Conservation (phyloP, 2,888 invertebrate species). For the Pristionchus japonicus region DNA sequence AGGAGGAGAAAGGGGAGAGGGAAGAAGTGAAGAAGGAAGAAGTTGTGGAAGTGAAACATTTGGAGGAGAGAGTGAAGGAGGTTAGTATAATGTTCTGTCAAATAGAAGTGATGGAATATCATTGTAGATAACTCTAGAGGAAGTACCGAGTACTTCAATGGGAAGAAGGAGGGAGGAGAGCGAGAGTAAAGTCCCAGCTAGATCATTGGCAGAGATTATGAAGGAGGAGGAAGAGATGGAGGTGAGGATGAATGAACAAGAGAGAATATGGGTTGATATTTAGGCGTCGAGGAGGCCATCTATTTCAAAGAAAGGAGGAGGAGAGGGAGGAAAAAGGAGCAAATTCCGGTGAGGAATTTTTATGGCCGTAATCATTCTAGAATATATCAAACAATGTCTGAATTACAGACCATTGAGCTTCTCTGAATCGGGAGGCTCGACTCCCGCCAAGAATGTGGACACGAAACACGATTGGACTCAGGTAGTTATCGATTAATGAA, state of each 20-base stretch:
- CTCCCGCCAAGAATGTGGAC: neutral
- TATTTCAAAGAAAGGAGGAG: neutral
- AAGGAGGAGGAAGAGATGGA: constrained; percentile 6
- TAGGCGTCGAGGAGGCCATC: neutral
- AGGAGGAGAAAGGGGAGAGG: neutral
- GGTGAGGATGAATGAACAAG: neutral
- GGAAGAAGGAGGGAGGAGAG: neutral
- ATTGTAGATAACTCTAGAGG: neutral
- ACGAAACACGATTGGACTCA: constrained; percentile 3
- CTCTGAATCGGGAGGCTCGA: neutral
- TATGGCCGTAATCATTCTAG: neutral
- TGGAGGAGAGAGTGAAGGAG: neutral
- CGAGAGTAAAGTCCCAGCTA: neutral
- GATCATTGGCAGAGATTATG: neutral
- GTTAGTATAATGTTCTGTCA: neutral
- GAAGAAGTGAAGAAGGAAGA: neutral
- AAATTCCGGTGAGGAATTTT: neutral
- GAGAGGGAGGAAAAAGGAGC: constrained; percentile 7
- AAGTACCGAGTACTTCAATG: neutral
- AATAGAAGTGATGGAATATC: neutral
- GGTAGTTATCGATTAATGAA: neutral
- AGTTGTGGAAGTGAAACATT: neutral
- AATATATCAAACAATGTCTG: neutral
- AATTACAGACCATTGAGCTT: constrained; percentile 1
- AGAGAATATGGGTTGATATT: neutral